Percentiles rank a stretch among this genome's conserved stretches.
Evolutionary conservation across 2,888 invertebrate genomes (phyloP).

Genomic region (Altica lythri): DNA sequence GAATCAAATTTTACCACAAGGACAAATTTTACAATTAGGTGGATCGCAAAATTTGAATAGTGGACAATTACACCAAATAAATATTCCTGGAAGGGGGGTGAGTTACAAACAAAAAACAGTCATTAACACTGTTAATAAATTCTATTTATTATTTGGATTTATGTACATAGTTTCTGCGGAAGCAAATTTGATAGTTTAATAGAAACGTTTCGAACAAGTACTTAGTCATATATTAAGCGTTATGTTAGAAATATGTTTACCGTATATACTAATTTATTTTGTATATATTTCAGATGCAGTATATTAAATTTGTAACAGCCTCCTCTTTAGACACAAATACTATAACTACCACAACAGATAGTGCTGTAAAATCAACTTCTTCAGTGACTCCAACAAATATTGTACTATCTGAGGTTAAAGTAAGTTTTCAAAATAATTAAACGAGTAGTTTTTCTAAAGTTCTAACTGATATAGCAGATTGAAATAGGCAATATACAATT

Average conservation of each 20-base stretch:
- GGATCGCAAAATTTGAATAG: constrained; percentile 55
- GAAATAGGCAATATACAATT: too few species aligned
- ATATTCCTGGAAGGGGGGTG: constrained; percentile 73
- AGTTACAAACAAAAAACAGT: constrained; percentile 34
- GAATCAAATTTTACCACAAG: constrained; percentile 54
- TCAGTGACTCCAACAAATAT: constrained; percentile 41
- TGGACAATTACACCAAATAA: constrained; percentile 70
- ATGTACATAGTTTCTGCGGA: not conserved
- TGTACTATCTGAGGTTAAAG: constrained; percentile 50
- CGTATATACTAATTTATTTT: not conserved
- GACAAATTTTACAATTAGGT: constrained; percentile 53
- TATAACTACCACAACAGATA: constrained; percentile 47
- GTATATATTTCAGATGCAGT: constrained; percentile 64
- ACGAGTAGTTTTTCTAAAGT: not conserved
- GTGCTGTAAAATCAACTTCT: constrained; percentile 41
- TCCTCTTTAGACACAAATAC: constrained; percentile 55
- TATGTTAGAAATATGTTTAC: not conserved
- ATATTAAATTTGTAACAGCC: constrained; percentile 69
- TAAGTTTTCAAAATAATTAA: constrained; percentile 24
- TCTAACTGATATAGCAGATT: too few species aligned
- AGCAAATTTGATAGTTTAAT: too few species aligned
- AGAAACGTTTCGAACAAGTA: too few species aligned
- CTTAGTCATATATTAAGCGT: not conserved
- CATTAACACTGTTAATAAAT: not conserved
- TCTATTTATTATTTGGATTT: not conserved